A percentile compares a stretch with the other conserved stretches of the same genome.
These are phyloP conservation scores for Myotis planiceps DNA, from an alignment of 2,797 vertebrate genomes.

Conservation along the genomic window DNA sequence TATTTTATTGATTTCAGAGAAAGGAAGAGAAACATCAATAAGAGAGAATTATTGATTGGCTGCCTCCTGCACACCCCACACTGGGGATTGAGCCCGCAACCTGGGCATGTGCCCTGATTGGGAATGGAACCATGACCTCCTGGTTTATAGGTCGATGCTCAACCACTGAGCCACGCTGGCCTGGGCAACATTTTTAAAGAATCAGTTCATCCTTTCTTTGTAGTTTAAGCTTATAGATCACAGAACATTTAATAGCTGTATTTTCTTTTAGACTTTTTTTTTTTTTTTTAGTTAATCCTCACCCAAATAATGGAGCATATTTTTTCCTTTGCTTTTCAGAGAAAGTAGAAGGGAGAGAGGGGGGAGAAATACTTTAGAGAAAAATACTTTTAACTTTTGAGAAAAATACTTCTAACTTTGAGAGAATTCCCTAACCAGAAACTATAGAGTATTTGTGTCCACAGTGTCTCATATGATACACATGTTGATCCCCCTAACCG, in stretches of 20 bases:
- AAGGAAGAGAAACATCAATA: not conserved
- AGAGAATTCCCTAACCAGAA: slow-evolving; percentile 33
- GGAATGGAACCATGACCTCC: not conserved
- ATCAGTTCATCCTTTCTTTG: slow-evolving; percentile 7
- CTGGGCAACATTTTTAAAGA: not conserved
- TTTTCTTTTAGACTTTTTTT: slow-evolving; percentile 7
- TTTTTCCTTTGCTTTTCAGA: too few relatives aligned
- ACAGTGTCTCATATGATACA: not conserved
- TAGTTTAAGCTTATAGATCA: not conserved
- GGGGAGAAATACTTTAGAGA: too few relatives aligned
- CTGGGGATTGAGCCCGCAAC: not conserved
- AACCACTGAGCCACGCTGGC: too few relatives aligned
- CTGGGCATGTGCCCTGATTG: not conserved
- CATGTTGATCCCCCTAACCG: not conserved
- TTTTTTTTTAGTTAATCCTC: too few relatives aligned
- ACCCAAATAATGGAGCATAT: too few relatives aligned
- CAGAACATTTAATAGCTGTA: not conserved
- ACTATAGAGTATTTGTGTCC: not conserved
- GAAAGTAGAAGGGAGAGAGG: too few relatives aligned
- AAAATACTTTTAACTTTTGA: not conserved
- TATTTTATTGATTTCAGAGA: too few relatives aligned
- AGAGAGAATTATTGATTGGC: not conserved
- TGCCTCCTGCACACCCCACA: not conserved
- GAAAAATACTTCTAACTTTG: slow-evolving; percentile 14
- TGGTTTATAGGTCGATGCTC: too few relatives aligned